phyloP scores from a whole-genome alignment of 2,113 vertebrate genomes.

The Struthio camelus region DNA sequence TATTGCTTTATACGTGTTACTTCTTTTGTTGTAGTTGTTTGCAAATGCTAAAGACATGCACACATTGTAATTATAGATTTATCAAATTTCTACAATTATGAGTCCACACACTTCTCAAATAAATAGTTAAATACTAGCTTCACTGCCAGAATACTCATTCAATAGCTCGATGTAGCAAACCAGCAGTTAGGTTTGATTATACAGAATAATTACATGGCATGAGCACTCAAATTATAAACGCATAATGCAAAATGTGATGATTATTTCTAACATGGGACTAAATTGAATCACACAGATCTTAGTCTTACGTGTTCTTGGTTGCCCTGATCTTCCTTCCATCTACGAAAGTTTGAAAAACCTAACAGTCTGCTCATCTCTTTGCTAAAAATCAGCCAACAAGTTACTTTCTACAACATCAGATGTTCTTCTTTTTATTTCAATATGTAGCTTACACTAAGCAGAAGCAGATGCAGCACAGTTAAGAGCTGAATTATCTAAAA shows the following conservation, averaged over 20 bases:
- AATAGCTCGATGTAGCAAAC: not conserved
- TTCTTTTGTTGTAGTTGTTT: not conserved
- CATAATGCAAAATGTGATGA: conserved; percentile 27
- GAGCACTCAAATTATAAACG: conserved; percentile 55
- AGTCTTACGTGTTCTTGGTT: not conserved
- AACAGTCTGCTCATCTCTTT: not conserved
- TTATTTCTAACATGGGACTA: conserved; percentile 48
- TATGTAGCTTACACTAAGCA: not conserved
- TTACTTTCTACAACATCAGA: conserved; percentile 29
- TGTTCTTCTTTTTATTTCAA: conserved; percentile 35
- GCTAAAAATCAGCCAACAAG: conserved; percentile 6
- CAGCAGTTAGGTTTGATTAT: conserved; percentile 44
- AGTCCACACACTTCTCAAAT: not conserved
- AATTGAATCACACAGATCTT: conserved; percentile 42
- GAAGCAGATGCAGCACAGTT: conserved; percentile 11
- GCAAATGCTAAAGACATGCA: not conserved
- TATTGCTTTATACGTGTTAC: not conserved
- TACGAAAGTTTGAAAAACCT: not conserved
- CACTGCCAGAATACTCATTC: not conserved
- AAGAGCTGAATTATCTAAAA: conserved; percentile 46
- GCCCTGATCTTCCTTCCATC: conserved; percentile 1
- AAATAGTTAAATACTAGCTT: conserved; percentile 21
- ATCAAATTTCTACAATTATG: conserved; percentile 14
- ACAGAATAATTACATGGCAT: conserved; percentile 54
- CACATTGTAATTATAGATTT: not conserved